Evolutionary conservation across 2,888 invertebrate genomes (phyloP).

Genomic region (Dioctria linearis): DNA sequence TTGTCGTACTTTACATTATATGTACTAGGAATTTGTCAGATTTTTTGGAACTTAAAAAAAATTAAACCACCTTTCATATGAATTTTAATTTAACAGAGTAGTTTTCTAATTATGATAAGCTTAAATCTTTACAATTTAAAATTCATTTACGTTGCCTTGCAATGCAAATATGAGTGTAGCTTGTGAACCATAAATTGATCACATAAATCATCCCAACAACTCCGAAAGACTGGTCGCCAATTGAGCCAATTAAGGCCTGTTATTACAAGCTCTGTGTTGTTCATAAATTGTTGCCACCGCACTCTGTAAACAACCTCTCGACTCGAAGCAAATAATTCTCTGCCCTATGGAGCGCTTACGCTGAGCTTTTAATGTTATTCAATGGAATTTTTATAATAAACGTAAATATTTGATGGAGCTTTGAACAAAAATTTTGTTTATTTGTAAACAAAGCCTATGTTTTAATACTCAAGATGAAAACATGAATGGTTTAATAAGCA

Average conservation of each 20-base stretch:
- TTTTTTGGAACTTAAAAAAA: too few species aligned
- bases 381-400: too few species aligned
- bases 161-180: conserved; percentile 14
- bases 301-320: conserved; percentile 12
- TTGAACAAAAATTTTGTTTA: too few species aligned
- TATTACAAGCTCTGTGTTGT: conserved; percentile 29
- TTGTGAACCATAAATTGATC: conserved; percentile 7
- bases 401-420: too few species aligned
- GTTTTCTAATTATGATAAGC: not conserved
- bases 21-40: too few species aligned
- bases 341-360: not conserved
- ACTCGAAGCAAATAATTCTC: not conserved
- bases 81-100: not conserved
- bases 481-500: too few species aligned
- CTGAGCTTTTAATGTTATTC: not conserved
- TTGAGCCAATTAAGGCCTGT: conserved; percentile 43
- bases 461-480: too few species aligned
- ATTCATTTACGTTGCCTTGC: conserved; percentile 20
- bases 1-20: too few species aligned
- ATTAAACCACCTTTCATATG: too few species aligned
- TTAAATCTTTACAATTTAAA: not conserved
- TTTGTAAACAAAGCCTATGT: too few species aligned
- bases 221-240: conserved; percentile 12
- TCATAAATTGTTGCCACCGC: conserved; percentile 7
- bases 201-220: conserved; percentile 34